Evolutionary conservation across 2,113 vertebrate species (phyloP), one percentile per base, ranked within the genome.

Genomic region (Felis chaus): DNA sequence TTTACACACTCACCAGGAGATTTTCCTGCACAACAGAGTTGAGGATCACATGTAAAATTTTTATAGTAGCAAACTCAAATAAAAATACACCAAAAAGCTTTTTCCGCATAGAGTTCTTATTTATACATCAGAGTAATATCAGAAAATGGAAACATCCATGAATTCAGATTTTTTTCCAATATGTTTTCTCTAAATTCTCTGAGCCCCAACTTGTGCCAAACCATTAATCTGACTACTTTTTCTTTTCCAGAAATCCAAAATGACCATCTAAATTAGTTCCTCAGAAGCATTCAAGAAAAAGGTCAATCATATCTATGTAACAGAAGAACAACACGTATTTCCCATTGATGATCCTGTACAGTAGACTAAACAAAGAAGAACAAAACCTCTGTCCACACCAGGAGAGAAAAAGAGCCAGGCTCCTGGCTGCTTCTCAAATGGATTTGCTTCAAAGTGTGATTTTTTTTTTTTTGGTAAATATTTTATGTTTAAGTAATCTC

Each of bases 341-440:
- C 53, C 95, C 55, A 29, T 25, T 78, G 84, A 66, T 39, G 19
- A 84, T 31, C 61, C 88, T 33, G 21, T 0, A 5, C 1, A 1
- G 33, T 4, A 18, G 5, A 45, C 73, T 27, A 23, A 16, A 50
- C 33, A 55, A 83, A 95, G 85, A 97, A 21, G 27, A 97, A 73
- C 16, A 23, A 27, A 88, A 79, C 33, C 31, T 57, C 33, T 86
- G 8, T n/a, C 91, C 78, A 78, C 19, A 69, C 48, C 7, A 39
- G 65, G 81, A 68, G 63, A 53, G 11, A 71, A 81, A n/a, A 65
- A 92, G 66, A 69, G 33, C 19, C 2, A 18, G 27, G 36, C 8
- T 87, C 33, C 84, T n/a, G 41, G 27, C 19, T 41, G 55, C 83
- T 95, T 94, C 83, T 82, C 39, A 76, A 91, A 95, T 94, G 36